Evolutionary conservation across 2,888 invertebrate genomes (phyloP), one percentile per base, ranked within the genome.

Genomic region (Noctua janthe): DNA sequence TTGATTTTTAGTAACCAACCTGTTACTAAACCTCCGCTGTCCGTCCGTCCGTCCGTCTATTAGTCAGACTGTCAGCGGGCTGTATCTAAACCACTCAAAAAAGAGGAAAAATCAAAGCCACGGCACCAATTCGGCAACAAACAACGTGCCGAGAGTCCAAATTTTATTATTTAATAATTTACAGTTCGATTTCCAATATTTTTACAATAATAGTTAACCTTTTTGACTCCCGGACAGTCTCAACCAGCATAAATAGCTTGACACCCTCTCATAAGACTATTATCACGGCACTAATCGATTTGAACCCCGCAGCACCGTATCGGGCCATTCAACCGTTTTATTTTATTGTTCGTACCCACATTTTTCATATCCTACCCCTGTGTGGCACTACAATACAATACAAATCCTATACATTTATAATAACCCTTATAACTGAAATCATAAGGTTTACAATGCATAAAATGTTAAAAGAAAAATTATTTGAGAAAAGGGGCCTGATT

Each of bases 221-320:
- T 6, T 64, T 62, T 23, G 23, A 23, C 13, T 66, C 13, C 59
- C 0, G 72, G 76, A 84, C 59, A 74, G 76, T 87, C 84, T 70
- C 59, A 8, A 74, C 66, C 3, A 80, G 47, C 72, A 70, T n/a
- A 6, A 82, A 88, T 86, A 72, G 78, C 69, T 86, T 93, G 92
- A 91, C 78, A 89, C 89, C 88, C 85, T 87, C 85, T 87, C 70
- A 71, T 92, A 92, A 92, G 90, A 88, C 94, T 93, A 95, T 96
- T 96, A 96, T 95, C 94, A 91, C 94, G 92, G 91, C 92, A 91
- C 95, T 96, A 96, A 96, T 97, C 96, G 96, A 96, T 96, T 95
- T 94, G 95, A 95, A 95, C 96, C 96, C 95, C 90, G 90, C 90
- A 95, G 94, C 94, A 91, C 92, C 91, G 91, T 93, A 92, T 93